Evolutionary conservation across 2,113 vertebrate genomes (phyloP).

Genomic region (Ursus arctos): DNA sequence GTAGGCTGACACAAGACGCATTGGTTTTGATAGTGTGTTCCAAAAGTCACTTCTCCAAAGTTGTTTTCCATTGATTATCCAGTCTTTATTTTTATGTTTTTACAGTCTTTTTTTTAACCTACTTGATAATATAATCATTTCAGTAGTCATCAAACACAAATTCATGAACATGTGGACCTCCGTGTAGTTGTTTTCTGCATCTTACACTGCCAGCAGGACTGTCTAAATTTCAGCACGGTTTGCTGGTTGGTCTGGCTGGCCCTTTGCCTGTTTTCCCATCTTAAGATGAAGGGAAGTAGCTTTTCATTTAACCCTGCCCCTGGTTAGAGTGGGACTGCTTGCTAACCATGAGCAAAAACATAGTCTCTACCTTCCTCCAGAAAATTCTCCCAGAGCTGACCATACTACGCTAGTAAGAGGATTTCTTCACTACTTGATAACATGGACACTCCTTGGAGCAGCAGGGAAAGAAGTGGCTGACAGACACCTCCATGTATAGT

Average conservation of each 20-base stretch:
- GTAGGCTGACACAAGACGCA: background rate
- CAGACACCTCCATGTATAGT: background rate
- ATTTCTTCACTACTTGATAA: background rate
- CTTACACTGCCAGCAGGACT: background rate
- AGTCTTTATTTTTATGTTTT: background rate
- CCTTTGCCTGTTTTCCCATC: background rate
- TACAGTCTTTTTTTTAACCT: background rate
- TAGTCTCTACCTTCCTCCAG: background rate
- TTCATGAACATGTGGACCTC: background rate
- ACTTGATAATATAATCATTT: background rate
- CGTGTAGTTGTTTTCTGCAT: background rate
- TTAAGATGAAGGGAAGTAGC: background rate
- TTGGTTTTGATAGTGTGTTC: background rate
- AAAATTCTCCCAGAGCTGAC: background rate
- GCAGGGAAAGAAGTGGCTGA: background rate
- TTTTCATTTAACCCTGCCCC: background rate
- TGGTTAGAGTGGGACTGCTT: background rate
- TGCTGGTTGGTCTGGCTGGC: background rate
- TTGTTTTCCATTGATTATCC: background rate
- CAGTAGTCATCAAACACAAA: background rate
- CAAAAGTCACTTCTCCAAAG: background rate
- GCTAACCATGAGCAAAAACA: background rate
- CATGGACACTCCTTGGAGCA: background rate
- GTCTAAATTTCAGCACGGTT: background rate
- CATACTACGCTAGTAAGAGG: background rate